These are phyloP conservation scores for Agapornis canus DNA, from an alignment of 2,797 vertebrate genomes.

Conservation along the genomic window DNA sequence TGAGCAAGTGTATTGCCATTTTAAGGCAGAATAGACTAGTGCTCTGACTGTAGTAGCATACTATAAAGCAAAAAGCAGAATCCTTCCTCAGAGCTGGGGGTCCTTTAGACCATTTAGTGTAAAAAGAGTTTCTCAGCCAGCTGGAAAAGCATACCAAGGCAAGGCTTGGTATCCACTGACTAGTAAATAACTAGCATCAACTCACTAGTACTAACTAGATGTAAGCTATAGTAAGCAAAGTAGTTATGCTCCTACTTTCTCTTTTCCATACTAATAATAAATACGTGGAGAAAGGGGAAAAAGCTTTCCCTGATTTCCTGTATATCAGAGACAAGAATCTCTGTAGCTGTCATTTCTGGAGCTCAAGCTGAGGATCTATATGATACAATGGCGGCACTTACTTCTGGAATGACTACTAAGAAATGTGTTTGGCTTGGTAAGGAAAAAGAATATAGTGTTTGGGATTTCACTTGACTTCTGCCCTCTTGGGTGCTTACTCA, in stretches of 20 bases:
- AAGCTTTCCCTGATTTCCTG: not conserved
- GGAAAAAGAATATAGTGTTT: not conserved
- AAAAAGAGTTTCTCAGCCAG: not conserved
- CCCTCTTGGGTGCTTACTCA: not conserved
- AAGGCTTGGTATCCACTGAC: not conserved
- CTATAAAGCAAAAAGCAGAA: not conserved
- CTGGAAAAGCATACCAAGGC: not conserved
- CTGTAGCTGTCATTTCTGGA: not conserved
- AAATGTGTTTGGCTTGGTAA: not conserved
- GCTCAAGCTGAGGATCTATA: not conserved
- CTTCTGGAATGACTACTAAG: not conserved
- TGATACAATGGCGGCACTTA: not conserved
- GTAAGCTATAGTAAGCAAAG: not conserved
- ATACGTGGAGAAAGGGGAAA: not conserved
- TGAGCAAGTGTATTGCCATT: not conserved
- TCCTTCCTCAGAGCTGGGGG: not conserved
- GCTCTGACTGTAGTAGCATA: not conserved
- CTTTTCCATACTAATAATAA: not conserved
- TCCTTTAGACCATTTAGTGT: not conserved
- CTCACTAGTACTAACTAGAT: not conserved
- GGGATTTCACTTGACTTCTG: not conserved
- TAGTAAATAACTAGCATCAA: not conserved
- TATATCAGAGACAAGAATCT: not conserved
- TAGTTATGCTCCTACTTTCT: not conserved
- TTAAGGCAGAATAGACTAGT: not conserved